These are phyloP conservation scores for Fulica atra DNA, from an alignment of 2,113 vertebrate genomes.

Conservation along the genomic window DNA sequence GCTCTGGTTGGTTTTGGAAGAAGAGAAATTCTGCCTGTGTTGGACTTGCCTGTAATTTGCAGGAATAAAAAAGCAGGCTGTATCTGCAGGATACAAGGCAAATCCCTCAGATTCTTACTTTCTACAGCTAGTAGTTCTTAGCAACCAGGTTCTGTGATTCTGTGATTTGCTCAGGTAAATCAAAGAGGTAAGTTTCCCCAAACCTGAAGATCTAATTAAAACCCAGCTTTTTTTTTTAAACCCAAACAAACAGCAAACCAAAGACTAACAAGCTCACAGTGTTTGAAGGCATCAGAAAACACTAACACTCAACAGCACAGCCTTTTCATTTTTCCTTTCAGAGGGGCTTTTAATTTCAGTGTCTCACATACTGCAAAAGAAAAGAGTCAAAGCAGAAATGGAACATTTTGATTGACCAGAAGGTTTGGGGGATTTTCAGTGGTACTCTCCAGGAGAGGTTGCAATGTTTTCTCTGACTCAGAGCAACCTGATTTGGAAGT, in stretches of 20 bases:
- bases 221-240: background rate
- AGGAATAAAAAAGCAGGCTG: background rate
- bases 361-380: background rate
- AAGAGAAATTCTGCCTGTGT: background rate
- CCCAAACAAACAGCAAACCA: too few relatives aligned
- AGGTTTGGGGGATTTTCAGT: slow-evolving; percentile 30
- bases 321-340: background rate
- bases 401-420: slow-evolving; percentile 34
- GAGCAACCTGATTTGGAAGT: background rate
- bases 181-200: background rate
- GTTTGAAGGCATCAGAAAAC: background rate
- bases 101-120: background rate
- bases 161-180: background rate
- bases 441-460: background rate
- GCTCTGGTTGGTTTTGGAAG: background rate
- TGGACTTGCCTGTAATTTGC: background rate
- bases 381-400: slow-evolving; percentile 29
- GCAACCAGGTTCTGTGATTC: background rate
- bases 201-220: background rate
- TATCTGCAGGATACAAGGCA: background rate
- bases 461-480: slow-evolving; percentile 25
- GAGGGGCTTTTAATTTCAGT: background rate
- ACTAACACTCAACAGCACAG: background rate
- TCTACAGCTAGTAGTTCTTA: background rate
- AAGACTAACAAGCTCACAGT: background rate